Base-by-base conservation (phyloP, 2,888 invertebrate genomes). In the Pomacea canaliculata region DNA sequence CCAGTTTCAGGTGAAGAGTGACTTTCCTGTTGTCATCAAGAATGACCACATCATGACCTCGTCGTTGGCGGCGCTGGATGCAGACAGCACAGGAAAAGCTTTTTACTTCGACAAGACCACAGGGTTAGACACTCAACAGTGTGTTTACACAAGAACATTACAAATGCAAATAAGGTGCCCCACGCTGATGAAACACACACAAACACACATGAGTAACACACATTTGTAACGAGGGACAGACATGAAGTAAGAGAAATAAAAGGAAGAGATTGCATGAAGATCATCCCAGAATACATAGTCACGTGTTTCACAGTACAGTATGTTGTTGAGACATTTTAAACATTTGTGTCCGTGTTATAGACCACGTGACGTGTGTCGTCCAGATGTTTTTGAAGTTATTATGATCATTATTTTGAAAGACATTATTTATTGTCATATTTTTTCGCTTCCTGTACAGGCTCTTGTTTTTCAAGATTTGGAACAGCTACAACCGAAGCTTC, bases 21-120 rank as follows among this genome's bases (percentile, higher is more conserved):
- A 51, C 51, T 71, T 59, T 37, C 75, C 77, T 19, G 59, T 65
- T 46, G 37, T 74, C 63, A 46, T 46, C 74, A 19, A 27, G 16
- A 18, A 49, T 10, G 23, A 63, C 70, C 56, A n/a, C 59, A 65
- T 75, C n/a, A 4, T 16, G 3, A 76, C 73, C 18, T 51, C 46
- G 37, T 60, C 18, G 12, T 56, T 79, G n/a, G n/a, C n/a, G 3
- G 77, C 65, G 49, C 70, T 79, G 62, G 79, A 79, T n/a, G 51
- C 23, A 59, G 79, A 79, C 62, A 74, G 66, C 7, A 66, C 72
- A 4, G 70, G 72, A 5, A 75, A 72, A n/a, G 76, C 73, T 27
- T 69, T 72, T 72, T 76, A 16, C 70, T 70, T 60, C 37, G 76
- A 76, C 70, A 70, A 48, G 27, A 62, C 49, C n/a, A 70, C 70